Evolutionary conservation across 2,797 vertebrate genomes (phyloP).

Genomic region (Poecile montanus): DNA sequence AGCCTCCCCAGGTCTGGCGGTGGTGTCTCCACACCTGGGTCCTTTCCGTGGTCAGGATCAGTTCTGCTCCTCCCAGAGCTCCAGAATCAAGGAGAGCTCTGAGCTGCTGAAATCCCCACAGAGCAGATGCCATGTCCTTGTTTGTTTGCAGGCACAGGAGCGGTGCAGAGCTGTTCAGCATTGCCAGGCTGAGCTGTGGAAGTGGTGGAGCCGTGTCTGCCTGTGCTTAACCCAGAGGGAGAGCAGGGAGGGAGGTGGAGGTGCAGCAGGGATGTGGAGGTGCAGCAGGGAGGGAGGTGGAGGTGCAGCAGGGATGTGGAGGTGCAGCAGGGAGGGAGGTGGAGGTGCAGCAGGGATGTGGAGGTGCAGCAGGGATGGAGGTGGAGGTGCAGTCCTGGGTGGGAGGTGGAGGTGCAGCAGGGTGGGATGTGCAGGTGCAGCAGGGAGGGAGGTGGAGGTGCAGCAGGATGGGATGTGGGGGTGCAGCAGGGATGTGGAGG

Average conservation of each 20-base stretch:
- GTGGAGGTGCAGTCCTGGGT: no score
- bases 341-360: no score
- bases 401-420: no score
- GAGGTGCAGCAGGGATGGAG: no score
- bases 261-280: not conserved
- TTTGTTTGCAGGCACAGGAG: not conserved
- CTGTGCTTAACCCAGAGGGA: not conserved
- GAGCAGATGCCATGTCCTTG: not conserved
- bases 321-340: no score
- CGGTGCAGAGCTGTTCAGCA: not conserved
- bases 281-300: not conserved
- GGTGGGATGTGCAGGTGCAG: no score
- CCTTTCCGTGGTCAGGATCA: not conserved
- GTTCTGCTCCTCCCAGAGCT: not conserved
- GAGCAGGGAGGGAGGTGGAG: not conserved
- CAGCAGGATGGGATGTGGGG: no score
- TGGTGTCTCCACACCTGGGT: not conserved
- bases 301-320: not conserved
- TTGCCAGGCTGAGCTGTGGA: fast-evolving
- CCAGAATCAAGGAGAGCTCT: not conserved
- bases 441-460: no score
- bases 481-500: no score
- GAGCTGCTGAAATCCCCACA: fast-evolving
- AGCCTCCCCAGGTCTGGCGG: not conserved
- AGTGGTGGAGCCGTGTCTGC: fast-evolving